These are phyloP conservation scores for Petromus typicus DNA, from an alignment of 2,113 vertebrate genomes.

Conservation along the genomic window DNA sequence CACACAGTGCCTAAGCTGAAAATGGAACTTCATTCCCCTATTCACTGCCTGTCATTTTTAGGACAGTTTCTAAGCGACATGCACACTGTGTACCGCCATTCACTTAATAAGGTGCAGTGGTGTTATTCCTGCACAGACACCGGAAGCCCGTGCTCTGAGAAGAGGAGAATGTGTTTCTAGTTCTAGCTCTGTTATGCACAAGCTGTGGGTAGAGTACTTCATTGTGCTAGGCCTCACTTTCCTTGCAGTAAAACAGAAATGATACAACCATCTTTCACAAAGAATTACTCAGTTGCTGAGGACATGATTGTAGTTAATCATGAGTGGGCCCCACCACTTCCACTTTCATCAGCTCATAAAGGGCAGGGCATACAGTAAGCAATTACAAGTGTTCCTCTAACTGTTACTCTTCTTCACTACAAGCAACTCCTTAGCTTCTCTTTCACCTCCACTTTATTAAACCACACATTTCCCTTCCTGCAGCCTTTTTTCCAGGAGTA, in stretches of 20 bases:
- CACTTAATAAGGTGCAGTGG: too few species aligned
- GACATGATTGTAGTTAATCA: not conserved
- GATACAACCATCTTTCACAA: accelerated
- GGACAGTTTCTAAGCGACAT: not conserved
- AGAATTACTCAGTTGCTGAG: not conserved
- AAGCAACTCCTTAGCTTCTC: too few species aligned
- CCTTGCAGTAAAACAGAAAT: not conserved
- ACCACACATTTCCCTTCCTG: not conserved
- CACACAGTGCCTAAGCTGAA: not conserved
- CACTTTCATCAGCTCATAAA: not conserved
- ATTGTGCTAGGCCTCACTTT: not conserved
- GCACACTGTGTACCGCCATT: accelerated
- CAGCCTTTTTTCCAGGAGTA: not conserved
- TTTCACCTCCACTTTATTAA: not conserved
- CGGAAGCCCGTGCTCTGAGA: accelerated
- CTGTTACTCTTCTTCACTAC: not conserved
- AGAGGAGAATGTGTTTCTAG: not conserved
- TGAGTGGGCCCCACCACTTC: accelerated
- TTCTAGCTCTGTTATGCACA: too few species aligned
- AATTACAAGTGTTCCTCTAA: not conserved
- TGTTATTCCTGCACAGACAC: accelerated
- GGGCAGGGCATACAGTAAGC: not conserved
- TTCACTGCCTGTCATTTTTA: accelerated
- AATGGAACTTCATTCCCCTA: not conserved
- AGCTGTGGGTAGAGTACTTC: not conserved